A percentile compares a stretch with the other conserved stretches of the same genome.
Evolutionary conservation across 1,140 invertebrate genomes (phyloP).

Genomic region (Heliconius nattereri): DNA sequence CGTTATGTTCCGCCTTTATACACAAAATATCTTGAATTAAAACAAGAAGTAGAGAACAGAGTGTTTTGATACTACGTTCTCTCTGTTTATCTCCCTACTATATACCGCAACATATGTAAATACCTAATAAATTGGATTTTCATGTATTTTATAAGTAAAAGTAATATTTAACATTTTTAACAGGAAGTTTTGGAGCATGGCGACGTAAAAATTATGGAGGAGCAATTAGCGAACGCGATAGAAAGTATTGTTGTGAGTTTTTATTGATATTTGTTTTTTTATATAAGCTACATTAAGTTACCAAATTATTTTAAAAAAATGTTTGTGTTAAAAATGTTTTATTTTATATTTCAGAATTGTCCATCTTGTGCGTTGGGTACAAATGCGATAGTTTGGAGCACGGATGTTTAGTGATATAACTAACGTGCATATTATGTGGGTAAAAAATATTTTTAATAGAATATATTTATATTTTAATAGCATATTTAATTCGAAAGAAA

Average conservation of each 20-base stretch:
- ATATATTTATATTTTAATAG: neutral
- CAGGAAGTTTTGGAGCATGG: constrained; percentile 77
- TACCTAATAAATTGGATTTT: too few relatives aligned
- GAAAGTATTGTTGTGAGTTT: constrained; percentile 79
- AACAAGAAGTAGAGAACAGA: too few relatives aligned
- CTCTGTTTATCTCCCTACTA: too few relatives aligned
- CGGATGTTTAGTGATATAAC: constrained; percentile 62
- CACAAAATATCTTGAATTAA: too few relatives aligned
- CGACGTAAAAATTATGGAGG: constrained; percentile 78
- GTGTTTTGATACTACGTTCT: too few relatives aligned
- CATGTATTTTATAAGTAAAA: too few relatives aligned
- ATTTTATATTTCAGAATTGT: constrained; percentile 69
- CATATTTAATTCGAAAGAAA: too few relatives aligned
- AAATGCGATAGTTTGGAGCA: constrained; percentile 80
- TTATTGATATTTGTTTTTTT: neutral
- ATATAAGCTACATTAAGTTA: neutral
- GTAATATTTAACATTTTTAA: constrained; percentile 16
- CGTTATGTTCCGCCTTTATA: too few relatives aligned
- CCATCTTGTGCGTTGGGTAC: constrained; percentile 79
- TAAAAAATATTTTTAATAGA: neutral
- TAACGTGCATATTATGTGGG: constrained; percentile 59
- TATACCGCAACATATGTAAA: too few relatives aligned
- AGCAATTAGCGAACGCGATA: constrained; percentile 75
- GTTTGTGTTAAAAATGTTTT: neutral
- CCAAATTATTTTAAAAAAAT: neutral